These are phyloP conservation scores for Paragorgia papillata DNA, from an alignment of 92 coral and sea anemone species.

Conservation along the genomic window DNA sequence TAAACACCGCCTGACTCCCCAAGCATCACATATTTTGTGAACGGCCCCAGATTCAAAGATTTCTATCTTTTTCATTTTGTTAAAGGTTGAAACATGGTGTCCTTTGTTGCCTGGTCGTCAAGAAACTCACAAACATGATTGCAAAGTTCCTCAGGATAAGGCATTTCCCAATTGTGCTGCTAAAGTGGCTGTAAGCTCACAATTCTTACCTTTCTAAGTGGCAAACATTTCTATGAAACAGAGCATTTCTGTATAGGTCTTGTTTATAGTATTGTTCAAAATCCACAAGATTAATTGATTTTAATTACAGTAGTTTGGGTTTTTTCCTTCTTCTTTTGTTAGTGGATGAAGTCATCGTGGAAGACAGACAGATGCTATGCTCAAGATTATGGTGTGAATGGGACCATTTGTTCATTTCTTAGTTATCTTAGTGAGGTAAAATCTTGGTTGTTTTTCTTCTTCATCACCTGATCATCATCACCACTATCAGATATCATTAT, in stretches of 20 bases:
- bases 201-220: background rate
- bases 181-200: slow-evolving; percentile 74
- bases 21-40: too few relatives aligned
- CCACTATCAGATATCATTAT: too few relatives aligned
- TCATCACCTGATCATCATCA: too few relatives aligned
- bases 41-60: too few relatives aligned
- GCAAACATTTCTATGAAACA: too few relatives aligned
- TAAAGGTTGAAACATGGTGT: slow-evolving; percentile 80
- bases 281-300: background rate
- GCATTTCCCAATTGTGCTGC: slow-evolving; percentile 68
- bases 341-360: slow-evolving; percentile 99
- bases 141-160: slow-evolving; percentile 59
- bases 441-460: too few relatives aligned
- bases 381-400: slow-evolving; percentile 87
- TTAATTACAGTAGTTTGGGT: background rate
- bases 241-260: too few relatives aligned
- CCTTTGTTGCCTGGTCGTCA: slow-evolving; percentile 64
- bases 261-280: too few relatives aligned
- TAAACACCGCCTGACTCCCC: too few relatives aligned
- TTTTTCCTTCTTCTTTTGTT: too few relatives aligned
- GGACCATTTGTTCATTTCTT: slow-evolving; percentile 87
- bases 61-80: background rate
- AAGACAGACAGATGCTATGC: slow-evolving; percentile 78
- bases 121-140: slow-evolving; percentile 45
- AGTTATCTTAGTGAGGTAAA: slow-evolving; percentile 84